Evolutionary conservation across 2,888 invertebrate species (phyloP).

Genomic region (Amphipoea lucens): DNA sequence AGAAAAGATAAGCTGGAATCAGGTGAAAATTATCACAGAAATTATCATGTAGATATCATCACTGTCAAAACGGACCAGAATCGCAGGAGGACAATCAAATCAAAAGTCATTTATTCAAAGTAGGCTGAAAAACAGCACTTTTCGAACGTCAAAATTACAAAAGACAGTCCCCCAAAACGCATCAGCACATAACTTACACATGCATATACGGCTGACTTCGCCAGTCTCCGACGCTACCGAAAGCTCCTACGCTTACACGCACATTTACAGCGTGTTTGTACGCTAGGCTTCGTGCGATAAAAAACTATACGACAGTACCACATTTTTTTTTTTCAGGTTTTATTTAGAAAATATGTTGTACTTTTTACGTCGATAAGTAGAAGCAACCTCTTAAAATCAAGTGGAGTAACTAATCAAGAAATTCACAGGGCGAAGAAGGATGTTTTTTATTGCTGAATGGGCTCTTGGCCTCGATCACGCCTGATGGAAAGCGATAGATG

Average conservation of each 20-base stretch:
- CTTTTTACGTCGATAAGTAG: neutral
- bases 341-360: too few species aligned
- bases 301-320: too few species aligned
- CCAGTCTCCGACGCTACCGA: too few species aligned
- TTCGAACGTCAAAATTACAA: too few species aligned
- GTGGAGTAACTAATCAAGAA: constrained; percentile 30
- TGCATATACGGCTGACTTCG: too few species aligned
- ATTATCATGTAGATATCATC: neutral
- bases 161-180: too few species aligned
- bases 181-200: too few species aligned
- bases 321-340: neutral
- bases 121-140: too few species aligned
- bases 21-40: neutral
- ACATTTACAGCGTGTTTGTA: too few species aligned
- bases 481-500: neutral
- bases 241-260: too few species aligned
- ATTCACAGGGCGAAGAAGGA: constrained; percentile 20
- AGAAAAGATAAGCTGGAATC: neutral
- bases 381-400: constrained; percentile 10
- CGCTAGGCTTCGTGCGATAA: too few species aligned
- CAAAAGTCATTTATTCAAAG: too few species aligned
- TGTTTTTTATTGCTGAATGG: neutral
- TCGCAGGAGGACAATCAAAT: neutral
- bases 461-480: neutral
- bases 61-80: neutral